Percentiles rank a stretch among this genome's conserved stretches.
Evolutionary conservation across 1,140 invertebrate genomes (phyloP).

Genomic region (Aphaenogaster ashmeadi): DNA sequence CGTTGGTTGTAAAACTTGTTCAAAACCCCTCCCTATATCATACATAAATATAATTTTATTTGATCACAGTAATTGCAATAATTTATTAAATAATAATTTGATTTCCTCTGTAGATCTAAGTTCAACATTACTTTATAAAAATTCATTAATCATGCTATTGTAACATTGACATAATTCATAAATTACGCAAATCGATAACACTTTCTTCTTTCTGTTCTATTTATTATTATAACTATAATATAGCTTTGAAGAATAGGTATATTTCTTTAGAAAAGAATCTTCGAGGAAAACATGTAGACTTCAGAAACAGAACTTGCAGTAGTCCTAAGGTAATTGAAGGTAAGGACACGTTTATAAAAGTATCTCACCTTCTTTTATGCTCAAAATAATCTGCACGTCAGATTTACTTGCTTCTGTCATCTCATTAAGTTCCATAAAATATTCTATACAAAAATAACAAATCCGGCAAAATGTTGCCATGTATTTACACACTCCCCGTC

Average conservation of each 20-base stretch:
- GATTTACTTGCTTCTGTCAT: slow-evolving; percentile 86
- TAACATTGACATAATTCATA: slow-evolving; percentile 33
- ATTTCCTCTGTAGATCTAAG: slow-evolving; percentile 14
- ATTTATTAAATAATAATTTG: slow-evolving; percentile 16
- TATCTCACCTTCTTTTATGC: slow-evolving; percentile 86
- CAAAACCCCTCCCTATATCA: slow-evolving; percentile 85
- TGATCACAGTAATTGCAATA: slow-evolving; percentile 5
- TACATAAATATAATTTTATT: background rate
- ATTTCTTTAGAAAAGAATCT: background rate
- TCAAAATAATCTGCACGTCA: slow-evolving; percentile 86
- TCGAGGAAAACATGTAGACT: background rate
- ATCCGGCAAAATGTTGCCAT: slow-evolving; percentile 39
- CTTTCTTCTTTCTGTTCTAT: background rate
- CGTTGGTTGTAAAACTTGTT: slow-evolving; percentile 84
- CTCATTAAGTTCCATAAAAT: slow-evolving; percentile 53
- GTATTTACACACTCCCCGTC: slow-evolving; percentile 38
- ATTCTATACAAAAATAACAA: slow-evolving; percentile 71
- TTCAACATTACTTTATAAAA: slow-evolving; percentile 14
- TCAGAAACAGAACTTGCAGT: background rate
- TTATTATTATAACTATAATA: slow-evolving; percentile 1
- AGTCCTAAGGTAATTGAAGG: too few species aligned
- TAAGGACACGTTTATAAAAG: slow-evolving; percentile 51
- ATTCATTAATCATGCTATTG: background rate
- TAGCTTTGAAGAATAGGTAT: background rate
- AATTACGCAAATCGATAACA: background rate